phyloP scores from a whole-genome alignment of 2,113 vertebrate species.

The Onychostruthus taczanowskii region DNA sequence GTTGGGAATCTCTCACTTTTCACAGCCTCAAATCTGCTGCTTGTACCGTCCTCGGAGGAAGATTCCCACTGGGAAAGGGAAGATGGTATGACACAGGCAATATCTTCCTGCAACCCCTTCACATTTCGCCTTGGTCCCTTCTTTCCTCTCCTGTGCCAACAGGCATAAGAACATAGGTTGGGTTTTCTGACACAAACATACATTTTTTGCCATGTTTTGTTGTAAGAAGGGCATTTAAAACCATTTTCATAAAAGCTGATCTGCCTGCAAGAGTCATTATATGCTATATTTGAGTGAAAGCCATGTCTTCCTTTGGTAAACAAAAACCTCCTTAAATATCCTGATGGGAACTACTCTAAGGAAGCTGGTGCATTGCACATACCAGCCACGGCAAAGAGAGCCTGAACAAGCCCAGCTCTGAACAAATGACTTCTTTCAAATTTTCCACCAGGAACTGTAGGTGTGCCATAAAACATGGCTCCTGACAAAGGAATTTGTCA shows the following conservation, averaged over 20 bases:
- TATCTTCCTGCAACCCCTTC: background rate
- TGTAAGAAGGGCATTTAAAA: background rate
- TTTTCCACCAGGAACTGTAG: background rate
- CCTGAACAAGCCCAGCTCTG: background rate
- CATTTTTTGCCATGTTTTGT: background rate
- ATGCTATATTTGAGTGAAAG: background rate
- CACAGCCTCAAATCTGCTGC: background rate
- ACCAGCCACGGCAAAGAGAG: background rate
- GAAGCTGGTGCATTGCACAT: background rate
- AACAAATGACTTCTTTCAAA: background rate
- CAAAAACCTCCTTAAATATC: background rate
- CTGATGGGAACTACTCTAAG: background rate
- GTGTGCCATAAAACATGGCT: background rate
- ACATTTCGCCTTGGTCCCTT: background rate
- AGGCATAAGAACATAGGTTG: background rate
- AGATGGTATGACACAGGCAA: background rate
- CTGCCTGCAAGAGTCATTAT: background rate
- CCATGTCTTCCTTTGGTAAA: background rate
- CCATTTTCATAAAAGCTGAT: background rate
- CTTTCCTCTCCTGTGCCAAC: background rate
- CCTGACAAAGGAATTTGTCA: background rate
- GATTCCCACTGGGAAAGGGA: background rate
- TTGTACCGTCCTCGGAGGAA: background rate
- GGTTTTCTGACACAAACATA: background rate
- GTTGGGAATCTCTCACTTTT: accelerated